Evolutionary conservation across 2,888 invertebrate genomes (phyloP).

Genomic region (Onthophagus sagittarius): DNA sequence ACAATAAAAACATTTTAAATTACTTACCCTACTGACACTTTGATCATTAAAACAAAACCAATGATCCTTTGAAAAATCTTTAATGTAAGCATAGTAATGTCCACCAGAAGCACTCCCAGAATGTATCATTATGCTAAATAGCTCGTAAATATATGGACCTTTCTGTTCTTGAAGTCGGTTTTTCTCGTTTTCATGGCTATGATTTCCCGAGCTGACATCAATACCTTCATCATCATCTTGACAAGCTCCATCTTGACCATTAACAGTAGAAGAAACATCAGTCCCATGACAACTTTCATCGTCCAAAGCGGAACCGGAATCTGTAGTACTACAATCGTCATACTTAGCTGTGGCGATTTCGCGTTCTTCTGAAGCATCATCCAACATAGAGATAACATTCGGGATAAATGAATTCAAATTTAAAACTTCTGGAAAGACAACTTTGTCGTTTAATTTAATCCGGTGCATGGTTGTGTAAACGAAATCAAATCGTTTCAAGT

Average conservation of each 20-base stretch:
- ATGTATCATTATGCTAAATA: slow-evolving; percentile 90
- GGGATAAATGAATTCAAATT: slow-evolving; percentile 72
- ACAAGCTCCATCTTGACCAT: slow-evolving; percentile 45
- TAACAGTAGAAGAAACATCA: slow-evolving; percentile 45
- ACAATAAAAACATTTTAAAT: too few species aligned
- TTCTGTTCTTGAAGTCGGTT: slow-evolving; percentile 47
- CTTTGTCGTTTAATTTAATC: slow-evolving; percentile 82
- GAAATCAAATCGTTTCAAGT: slow-evolving; percentile 86
- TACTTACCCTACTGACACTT: slow-evolving; percentile 63
- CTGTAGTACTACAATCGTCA: slow-evolving; percentile 66
- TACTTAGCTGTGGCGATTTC: slow-evolving; percentile 49
- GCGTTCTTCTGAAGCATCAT: slow-evolving; percentile 48
- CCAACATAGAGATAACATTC: slow-evolving; percentile 37
- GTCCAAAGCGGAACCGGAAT: slow-evolving; percentile 65
- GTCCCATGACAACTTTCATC: slow-evolving; percentile 56
- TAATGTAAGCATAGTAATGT: slow-evolving; percentile 89
- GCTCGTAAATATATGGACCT: slow-evolving; percentile 76
- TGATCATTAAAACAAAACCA: slow-evolving; percentile 92
- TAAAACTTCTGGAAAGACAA: slow-evolving; percentile 21
- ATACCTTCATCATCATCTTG: slow-evolving; percentile 66
- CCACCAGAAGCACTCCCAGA: slow-evolving; percentile 87
- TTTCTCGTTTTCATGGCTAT: slow-evolving; percentile 54
- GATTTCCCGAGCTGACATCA: slow-evolving; percentile 56
- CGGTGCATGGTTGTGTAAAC: slow-evolving; percentile 80
- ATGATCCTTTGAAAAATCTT: slow-evolving; percentile 68